Conservation (phyloP, 2,888 invertebrate species). For the Cheilosia scutellata region DNA sequence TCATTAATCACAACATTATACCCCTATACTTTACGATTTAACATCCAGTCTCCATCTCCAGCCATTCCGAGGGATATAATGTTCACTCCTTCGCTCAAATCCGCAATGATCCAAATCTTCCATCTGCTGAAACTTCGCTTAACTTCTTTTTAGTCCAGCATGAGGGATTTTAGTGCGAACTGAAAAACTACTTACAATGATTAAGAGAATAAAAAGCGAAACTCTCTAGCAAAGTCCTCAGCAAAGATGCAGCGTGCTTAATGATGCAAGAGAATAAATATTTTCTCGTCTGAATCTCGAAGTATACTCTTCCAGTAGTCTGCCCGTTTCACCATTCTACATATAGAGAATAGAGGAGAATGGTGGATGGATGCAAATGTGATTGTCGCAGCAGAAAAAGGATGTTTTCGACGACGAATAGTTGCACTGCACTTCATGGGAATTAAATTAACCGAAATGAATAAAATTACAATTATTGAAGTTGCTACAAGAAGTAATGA, state of each 20-base stretch:
- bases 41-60: conserved; percentile 52
- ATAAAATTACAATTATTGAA: conserved; percentile 48
- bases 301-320: background rate
- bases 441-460: conserved; percentile 59
- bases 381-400: conserved; percentile 44
- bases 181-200: conserved; percentile 74
- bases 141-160: conserved; percentile 61
- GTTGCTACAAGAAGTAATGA: background rate
- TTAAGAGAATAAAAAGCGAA: conserved; percentile 57
- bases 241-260: conserved; percentile 63
- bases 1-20: conserved; percentile 75
- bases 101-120: conserved; percentile 74
- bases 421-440: conserved; percentile 43
- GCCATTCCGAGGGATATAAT: conserved; percentile 63
- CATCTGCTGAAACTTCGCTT: conserved; percentile 69
- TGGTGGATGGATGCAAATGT: conserved; percentile 51
- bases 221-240: conserved; percentile 49
- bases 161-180: conserved; percentile 58
- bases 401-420: conserved; percentile 24
- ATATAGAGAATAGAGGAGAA: too few species aligned
- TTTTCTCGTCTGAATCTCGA: conserved; percentile 53
- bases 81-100: conserved; percentile 70
- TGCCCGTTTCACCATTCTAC: background rate
- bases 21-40: conserved; percentile 65
- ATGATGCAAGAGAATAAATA: conserved; percentile 69